Percentiles rank a stretch among this genome's conserved stretches.
Conservation (phyloP, 2,797 vertebrate species). For the Dendrocincla fuliginosa region DNA sequence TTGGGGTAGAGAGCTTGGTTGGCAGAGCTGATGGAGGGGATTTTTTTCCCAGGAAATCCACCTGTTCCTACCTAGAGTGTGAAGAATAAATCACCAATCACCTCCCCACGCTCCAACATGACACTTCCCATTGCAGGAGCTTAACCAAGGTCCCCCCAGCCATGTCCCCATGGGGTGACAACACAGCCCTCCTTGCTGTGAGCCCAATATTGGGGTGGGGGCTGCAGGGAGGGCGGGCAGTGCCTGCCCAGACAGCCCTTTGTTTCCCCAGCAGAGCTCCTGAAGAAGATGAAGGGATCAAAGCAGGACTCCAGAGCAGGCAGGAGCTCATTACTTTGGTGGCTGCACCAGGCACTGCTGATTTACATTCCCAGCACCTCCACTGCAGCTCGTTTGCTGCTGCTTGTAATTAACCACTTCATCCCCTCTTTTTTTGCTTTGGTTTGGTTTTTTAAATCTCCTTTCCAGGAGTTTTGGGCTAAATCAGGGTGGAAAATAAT, state of each 20-base stretch:
- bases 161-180: neutral
- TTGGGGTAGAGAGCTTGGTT: neutral
- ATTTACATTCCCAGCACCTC: conserved; percentile 66
- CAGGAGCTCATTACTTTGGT: conserved; percentile 64
- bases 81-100: conserved; percentile 54
- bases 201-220: neutral
- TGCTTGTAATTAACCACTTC: conserved; percentile 41
- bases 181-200: neutral
- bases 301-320: conserved; percentile 53
- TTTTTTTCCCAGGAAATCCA: neutral
- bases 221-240: conserved; percentile 45
- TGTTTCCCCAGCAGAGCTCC: conserved; percentile 63
- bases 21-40: neutral
- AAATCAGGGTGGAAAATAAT: neutral
- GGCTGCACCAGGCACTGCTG: conserved; percentile 19
- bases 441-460: too few species aligned
- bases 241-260: conserved; percentile 30
- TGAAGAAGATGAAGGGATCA: conserved; percentile 74
- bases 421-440: neutral
- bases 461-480: neutral
- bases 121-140: neutral
- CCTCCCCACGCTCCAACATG: conserved; percentile 26
- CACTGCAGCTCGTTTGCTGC: conserved; percentile 57
- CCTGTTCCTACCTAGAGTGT: conserved; percentile 37
- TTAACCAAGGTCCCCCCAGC: neutral